Base-by-base conservation (phyloP, 2,113 vertebrate species). In the Dasyornis broadbenti region DNA sequence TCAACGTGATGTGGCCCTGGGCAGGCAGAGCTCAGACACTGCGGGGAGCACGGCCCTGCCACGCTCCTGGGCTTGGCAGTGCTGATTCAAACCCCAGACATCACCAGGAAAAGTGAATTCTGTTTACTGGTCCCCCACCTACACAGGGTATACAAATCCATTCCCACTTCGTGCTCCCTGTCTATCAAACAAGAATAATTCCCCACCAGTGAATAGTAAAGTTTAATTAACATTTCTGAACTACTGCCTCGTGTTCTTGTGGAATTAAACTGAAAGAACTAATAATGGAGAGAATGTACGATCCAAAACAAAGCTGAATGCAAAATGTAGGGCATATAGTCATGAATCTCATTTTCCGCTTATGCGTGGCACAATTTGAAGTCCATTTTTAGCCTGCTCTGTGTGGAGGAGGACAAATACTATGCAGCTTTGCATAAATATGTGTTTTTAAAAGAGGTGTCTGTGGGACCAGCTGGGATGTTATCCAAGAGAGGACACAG, bases 141-240 rank as follows among this genome's bases (percentile, higher is more conserved):
- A 33, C 26, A 10, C 13, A 53, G 66, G 47, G 63, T 22, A 11
- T 4, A 8, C 60, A 47, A 59, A 42, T 26, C 45, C 47, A 8
- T 30, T 72, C 65, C 59, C 10, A 22, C 35, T 37, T 13, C 0
- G 1, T 81, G 60, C 37, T 63, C 40, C 61, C 37, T 45, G 10
- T 13, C 75, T 33, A 15, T 49, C 76, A 81, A 86, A 68, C 21
- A 70, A 17, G 40, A 78, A 42, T 40, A 64, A 91, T 35, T 75
- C 60, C 52, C 31, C 44, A 22, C 22, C 31, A 39, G 65, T 78
- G 77, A 84, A 54, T 2, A 64, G 69, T 28, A 40, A 84, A 63
- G 70, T 82, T 91, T 70, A 88, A 86, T 83, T 89, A 92, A 64
- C 33, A 49, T 95, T 87, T 79, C 54, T 44, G 53, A 91, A 57